Percentiles rank a stretch among this genome's conserved stretches.
These are phyloP conservation scores for Pseudochromis fuscus DNA, from an alignment of 2,797 vertebrate genomes.

Conservation along the genomic window DNA sequence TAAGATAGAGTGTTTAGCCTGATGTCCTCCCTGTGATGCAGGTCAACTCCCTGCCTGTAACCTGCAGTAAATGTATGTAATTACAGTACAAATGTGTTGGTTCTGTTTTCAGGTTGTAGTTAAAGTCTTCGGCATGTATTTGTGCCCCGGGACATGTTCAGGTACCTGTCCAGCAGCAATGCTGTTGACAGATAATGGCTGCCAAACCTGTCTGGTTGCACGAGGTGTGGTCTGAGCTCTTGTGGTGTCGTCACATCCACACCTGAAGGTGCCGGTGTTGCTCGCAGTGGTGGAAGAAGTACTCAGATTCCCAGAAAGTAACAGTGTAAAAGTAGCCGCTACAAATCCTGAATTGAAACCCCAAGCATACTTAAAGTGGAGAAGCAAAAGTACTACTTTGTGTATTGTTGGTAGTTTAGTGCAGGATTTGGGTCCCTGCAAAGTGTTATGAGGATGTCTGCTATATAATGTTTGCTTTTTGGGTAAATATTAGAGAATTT, in stretches of 20 bases:
- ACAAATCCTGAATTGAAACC: neutral
- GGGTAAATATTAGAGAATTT: neutral
- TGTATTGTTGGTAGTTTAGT: neutral
- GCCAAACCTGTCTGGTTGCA: conserved; percentile 48
- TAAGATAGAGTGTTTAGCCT: neutral
- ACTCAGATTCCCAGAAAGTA: neutral
- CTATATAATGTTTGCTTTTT: neutral
- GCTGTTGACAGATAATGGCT: conserved; percentile 21
- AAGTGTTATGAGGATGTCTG: neutral
- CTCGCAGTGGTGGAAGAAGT: neutral
- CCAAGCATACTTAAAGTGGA: neutral
- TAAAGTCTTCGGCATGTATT: neutral
- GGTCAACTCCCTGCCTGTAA: neutral
- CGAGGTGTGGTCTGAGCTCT: conserved; percentile 26
- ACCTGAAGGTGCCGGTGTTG: neutral
- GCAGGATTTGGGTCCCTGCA: neutral
- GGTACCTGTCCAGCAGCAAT: neutral
- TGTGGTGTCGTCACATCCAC: neutral
- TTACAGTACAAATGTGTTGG: neutral
- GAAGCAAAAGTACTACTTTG: no score
- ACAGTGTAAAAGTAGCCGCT: neutral
- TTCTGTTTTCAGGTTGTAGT: neutral
- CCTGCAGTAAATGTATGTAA: neutral
- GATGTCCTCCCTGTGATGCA: neutral
- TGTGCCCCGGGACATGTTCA: neutral